Base-by-base conservation (phyloP, 2,888 invertebrate species). In the Limnephilus marmoratus region DNA sequence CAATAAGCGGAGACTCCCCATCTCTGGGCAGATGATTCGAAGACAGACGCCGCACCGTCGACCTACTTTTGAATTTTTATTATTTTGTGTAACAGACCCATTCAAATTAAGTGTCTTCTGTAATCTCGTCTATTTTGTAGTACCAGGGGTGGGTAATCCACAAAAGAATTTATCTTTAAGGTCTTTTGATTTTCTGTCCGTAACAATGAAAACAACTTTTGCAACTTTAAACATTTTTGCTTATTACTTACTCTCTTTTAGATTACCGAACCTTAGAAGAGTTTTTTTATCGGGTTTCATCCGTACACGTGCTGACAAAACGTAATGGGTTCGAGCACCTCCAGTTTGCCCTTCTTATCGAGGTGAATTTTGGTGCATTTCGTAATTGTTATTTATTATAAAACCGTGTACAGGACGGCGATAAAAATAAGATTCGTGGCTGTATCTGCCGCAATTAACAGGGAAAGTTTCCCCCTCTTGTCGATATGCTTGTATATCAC, bases 371-470 rank as follows among this genome's bases (percentile, higher is more conserved):
- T n/a, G 53, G 87, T 34, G 87, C 53, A 53, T 91, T 92, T 92
- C 91, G 89, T 92, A 91, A 92, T 92, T 92, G 92, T 92, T 92
- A 91, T 92, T 92, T 92, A 92, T 92, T 92, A 92, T 80, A 89
- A 92, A 87, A 68, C 85, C 91, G 88, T 92, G 90, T 86, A 87
- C 82, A 81, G 92, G 88, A 86, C 90, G 91, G 82, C 92, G 88
- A 92, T 92, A 92, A 92, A 92, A 92, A 92, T 89, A 91, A 86
- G 37, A 90, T 86, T 86, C 86, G 34, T 87, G 83, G 31, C 49
- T 41, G 86, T 45, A 82, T 34, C 86, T 87, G 87, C 91, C 90
- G 92, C 92, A 93, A 93, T 93, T 92, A 93, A 90, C 90, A 85
- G 90, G 92, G 93, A 93, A 93, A 93, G 92, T 93, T 93, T 92